A percentile compares a stretch with the other conserved stretches of the same genome.
phyloP scores from a whole-genome alignment of 2,113 vertebrate genomes.

The Mirza zaza region DNA sequence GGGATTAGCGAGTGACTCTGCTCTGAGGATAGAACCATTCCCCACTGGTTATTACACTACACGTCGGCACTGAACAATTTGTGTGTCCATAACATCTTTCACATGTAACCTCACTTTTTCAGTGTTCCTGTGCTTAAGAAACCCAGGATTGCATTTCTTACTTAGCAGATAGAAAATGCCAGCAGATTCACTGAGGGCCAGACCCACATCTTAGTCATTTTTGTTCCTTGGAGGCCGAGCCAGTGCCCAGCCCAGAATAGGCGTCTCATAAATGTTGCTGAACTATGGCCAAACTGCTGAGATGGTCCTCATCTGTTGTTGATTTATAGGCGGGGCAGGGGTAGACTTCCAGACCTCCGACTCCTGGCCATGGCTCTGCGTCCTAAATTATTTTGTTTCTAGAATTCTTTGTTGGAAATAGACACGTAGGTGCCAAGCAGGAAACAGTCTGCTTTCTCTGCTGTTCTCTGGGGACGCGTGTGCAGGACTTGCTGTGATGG shows the following conservation, averaged over 20 bases:
- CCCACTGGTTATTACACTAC: accelerated
- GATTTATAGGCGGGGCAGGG: neutral
- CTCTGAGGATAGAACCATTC: neutral
- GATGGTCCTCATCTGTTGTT: accelerated
- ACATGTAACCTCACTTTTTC: accelerated
- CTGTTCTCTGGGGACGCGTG: neutral
- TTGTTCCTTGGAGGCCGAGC: neutral
- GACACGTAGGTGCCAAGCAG: neutral
- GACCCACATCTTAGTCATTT: accelerated
- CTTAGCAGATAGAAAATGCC: neutral
- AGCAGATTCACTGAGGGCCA: neutral
- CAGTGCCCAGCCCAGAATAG: accelerated
- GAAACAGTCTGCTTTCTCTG: neutral
- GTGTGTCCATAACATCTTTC: accelerated
- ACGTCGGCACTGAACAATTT: accelerated
- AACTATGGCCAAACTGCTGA: accelerated
- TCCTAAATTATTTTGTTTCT: neutral
- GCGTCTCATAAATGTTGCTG: neutral
- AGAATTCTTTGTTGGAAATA: neutral
- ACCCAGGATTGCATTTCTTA: neutral
- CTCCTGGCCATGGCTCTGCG: neutral
- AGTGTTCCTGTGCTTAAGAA: neutral
- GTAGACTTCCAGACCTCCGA: neutral
- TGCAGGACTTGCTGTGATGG: accelerated
- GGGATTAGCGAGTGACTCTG: neutral